Evolutionary conservation across 2,113 vertebrate species (phyloP).

Genomic region (Hystrix cristata): DNA sequence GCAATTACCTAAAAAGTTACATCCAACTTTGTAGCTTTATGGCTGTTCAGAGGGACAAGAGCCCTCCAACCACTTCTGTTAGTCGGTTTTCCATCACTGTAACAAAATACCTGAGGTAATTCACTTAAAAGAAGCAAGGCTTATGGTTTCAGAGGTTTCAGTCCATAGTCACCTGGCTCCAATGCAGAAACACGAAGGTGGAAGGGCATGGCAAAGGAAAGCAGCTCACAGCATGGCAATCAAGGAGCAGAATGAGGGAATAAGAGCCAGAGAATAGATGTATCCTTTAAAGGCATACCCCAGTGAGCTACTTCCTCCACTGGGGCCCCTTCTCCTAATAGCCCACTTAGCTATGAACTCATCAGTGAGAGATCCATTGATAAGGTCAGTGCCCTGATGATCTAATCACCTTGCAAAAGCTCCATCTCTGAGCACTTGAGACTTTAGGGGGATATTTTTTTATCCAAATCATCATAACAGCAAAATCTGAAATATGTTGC

Average conservation of each 20-base stretch:
- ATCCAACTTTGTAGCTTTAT: not conserved
- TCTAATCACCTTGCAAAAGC: not conserved
- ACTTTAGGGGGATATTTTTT: not conserved
- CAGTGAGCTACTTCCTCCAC: not conserved
- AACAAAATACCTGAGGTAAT: not conserved
- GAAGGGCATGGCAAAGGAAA: not conserved
- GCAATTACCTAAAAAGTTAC: not conserved
- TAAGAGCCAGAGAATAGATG: not conserved
- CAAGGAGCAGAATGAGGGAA: not conserved
- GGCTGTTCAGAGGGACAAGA: not conserved
- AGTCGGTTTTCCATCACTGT: not conserved
- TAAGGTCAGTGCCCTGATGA: not conserved
- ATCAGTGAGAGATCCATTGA: not conserved
- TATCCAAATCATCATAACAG: not conserved
- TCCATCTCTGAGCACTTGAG: not conserved
- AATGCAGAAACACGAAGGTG: not conserved
- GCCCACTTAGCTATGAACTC: not conserved
- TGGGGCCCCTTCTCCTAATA: not conserved
- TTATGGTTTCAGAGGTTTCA: not conserved
- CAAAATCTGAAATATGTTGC: not conserved
- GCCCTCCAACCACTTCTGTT: not conserved
- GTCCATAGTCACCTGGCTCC: not conserved
- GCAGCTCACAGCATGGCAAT: not conserved
- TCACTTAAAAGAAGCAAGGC: not conserved
- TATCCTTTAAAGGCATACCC: not conserved